These are phyloP conservation scores for Tribolium freemani DNA, from an alignment of 2,888 invertebrate genomes.

Conservation along the genomic window DNA sequence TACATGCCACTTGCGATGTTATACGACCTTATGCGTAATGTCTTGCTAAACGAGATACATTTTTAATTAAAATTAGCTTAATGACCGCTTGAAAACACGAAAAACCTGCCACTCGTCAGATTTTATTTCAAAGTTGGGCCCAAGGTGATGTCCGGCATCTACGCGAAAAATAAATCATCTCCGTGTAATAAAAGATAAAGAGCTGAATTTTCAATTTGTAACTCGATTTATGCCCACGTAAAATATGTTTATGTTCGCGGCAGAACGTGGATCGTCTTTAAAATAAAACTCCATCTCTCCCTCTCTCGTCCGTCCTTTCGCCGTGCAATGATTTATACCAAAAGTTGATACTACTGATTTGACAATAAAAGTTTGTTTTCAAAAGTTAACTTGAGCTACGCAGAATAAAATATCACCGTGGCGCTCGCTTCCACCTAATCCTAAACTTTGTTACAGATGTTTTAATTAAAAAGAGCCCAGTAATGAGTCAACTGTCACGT, in stretches of 20 bases:
- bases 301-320: neutral
- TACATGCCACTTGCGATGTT: slow-evolving; percentile 60
- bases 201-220: slow-evolving; percentile 47
- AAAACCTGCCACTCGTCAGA: slow-evolving; percentile 21
- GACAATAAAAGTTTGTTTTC: slow-evolving; percentile 46
- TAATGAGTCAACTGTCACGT: slow-evolving; percentile 48
- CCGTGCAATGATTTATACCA: slow-evolving; percentile 44
- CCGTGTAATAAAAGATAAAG: slow-evolving; percentile 42
- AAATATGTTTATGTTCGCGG: slow-evolving; percentile 47
- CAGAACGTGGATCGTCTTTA: slow-evolving; percentile 45
- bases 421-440: slow-evolving; percentile 37
- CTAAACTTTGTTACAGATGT: slow-evolving; percentile 46
- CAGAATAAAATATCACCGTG: slow-evolving; percentile 44
- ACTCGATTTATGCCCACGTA: slow-evolving; percentile 47
- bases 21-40: slow-evolving; percentile 51
- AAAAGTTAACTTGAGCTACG: slow-evolving; percentile 32
- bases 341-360: slow-evolving; percentile 47
- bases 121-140: slow-evolving; percentile 5
- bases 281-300: slow-evolving; percentile 39
- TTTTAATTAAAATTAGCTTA: slow-evolving; percentile 44
- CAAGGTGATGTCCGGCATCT: slow-evolving; percentile 11
- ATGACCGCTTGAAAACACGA: slow-evolving; percentile 31
- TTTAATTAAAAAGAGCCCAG: slow-evolving; percentile 45
- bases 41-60: slow-evolving; percentile 48
- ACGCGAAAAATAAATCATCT: slow-evolving; percentile 30